These are phyloP conservation scores for Perca schrenkii DNA, from an alignment of 2,113 vertebrate species.

Conservation along the genomic window DNA sequence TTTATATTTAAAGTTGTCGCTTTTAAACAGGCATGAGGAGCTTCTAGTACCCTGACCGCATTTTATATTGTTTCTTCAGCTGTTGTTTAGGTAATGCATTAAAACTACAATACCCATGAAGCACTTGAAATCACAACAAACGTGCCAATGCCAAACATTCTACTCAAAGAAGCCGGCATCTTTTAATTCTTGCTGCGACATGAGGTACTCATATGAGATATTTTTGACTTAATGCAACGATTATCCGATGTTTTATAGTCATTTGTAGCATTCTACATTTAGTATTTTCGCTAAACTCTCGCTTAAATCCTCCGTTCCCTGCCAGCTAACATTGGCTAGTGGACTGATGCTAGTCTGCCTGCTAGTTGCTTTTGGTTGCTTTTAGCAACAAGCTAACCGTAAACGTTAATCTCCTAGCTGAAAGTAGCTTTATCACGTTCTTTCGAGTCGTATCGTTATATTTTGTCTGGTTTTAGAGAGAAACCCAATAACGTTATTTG, in stretches of 20 bases:
- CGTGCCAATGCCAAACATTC: slow-evolving; percentile 60
- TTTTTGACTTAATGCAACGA: background rate
- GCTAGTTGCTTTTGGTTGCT: slow-evolving; percentile 26
- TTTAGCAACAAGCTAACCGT: slow-evolving; percentile 54
- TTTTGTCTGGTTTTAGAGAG: background rate
- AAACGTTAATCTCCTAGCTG: background rate
- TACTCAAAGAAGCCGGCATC: slow-evolving; percentile 57
- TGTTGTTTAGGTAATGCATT: background rate
- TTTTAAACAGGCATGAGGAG: too few relatives aligned
- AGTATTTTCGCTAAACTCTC: background rate
- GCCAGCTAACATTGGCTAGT: slow-evolving; percentile 44
- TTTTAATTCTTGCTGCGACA: slow-evolving; percentile 64
- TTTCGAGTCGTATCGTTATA: too few relatives aligned
- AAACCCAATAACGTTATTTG: background rate
- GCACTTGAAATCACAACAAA: slow-evolving; percentile 64
- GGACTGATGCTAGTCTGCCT: slow-evolving; percentile 37
- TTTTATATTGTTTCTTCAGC: background rate
- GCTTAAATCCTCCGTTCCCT: background rate
- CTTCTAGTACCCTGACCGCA: background rate
- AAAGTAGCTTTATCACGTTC: background rate
- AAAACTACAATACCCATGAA: slow-evolving; percentile 76
- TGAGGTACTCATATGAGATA: slow-evolving; percentile 67
- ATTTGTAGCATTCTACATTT: rapidly evolving
- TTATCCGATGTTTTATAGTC: rapidly evolving
- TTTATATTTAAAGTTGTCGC: background rate